Conservation (phyloP, 2,888 invertebrate genomes). For the Dynastes grantii region DNA sequence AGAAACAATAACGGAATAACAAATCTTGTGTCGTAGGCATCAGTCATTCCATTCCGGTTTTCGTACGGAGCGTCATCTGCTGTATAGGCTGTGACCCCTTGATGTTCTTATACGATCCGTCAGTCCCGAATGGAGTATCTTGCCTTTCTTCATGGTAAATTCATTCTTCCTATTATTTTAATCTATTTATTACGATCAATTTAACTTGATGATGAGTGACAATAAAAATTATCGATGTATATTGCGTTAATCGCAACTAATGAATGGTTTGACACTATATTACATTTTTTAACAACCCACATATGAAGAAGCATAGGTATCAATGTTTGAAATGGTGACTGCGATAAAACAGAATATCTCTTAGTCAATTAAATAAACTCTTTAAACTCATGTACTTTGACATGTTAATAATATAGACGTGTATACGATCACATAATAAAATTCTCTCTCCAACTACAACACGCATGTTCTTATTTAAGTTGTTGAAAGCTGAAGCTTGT, state of each 20-base stretch:
- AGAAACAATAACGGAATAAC: background rate
- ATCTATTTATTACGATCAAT: slow-evolving; percentile 36
- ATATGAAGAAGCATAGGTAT: background rate
- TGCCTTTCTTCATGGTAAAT: background rate
- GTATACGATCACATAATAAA: no score
- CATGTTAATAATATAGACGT: no score
- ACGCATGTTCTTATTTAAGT: no score
- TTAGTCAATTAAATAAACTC: background rate
- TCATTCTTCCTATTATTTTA: slow-evolving; percentile 29
- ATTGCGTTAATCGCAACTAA: slow-evolving; percentile 23
- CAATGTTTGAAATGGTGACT: background rate
- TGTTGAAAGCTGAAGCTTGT: no score
- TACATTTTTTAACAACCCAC: slow-evolving; percentile 23
- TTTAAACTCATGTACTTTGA: no score
- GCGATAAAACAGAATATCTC: background rate
- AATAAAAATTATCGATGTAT: slow-evolving; percentile 35
- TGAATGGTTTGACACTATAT: slow-evolving; percentile 33
- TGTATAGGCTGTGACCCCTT: background rate
- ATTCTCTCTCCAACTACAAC: no score
- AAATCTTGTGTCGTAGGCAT: slow-evolving; percentile 14
- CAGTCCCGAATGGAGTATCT: background rate
- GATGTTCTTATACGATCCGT: background rate
- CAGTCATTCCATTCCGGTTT: slow-evolving; percentile 44
- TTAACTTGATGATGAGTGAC: slow-evolving; percentile 43
- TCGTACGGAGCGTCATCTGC: slow-evolving; percentile 28